Base-by-base conservation (phyloP, 2,797 vertebrate genomes). In the Sebastes baramenuke region DNA sequence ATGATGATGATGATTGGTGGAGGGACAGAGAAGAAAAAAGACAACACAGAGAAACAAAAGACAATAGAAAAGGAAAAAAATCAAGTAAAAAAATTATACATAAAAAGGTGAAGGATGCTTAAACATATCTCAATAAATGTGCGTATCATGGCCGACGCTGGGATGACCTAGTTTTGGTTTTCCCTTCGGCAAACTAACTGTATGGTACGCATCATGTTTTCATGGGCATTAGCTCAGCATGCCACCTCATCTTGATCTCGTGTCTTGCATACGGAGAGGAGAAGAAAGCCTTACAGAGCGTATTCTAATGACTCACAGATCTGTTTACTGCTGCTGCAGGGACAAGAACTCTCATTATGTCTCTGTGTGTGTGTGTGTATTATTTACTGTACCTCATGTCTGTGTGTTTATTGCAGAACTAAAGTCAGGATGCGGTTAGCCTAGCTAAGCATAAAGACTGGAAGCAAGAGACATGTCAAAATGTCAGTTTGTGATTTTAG, bases 1-100 rank as follows among this genome's bases (percentile, higher is more conserved):
- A 90, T 76, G 86, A 79, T 66, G 81, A 80, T 79, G 85, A 90
- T 78, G 86, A 79, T 66, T 86, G 70, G 67, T 78, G 79, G 77
- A 85, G 67, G 82, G 77, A 88, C 59, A 76, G 24, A 30, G 60
- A 52, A 42, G 32, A 88, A 72, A 59, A 72, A 59, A 52, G 14
- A 70, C 89, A 0, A 25, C n/a, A 81, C 36, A 91, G 71, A 74
- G 49, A 34, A 92, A 92, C 81, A 68, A 24, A 81, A 90, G 14
- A 85, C 30, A 80, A 91, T 49, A 67, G 72, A 81, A 82, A 83
- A 83, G 70, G 7, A 49, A 80, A 85, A 82, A 67, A 77, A 86
- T 72, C 46, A 80, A 81, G 30, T 70, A 2, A 82, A 75, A 75
- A 86, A 81, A 80, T 42, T 77, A 64, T 66, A 80, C 42, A 75